Conservation (phyloP, 2,888 invertebrate species). For the Abrostola triplasia region DNA sequence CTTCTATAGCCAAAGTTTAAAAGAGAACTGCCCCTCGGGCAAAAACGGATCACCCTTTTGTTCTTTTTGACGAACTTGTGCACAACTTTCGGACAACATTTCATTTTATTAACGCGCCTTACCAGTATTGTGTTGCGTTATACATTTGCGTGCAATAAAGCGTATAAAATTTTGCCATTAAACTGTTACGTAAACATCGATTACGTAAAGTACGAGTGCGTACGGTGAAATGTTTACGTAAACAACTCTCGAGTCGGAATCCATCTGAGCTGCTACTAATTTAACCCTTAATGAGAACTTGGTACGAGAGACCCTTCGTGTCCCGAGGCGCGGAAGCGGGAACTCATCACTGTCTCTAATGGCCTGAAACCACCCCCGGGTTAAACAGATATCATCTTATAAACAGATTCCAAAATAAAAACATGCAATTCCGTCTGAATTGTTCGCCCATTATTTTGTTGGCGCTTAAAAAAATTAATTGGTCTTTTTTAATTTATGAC, state of each 20-base stretch:
- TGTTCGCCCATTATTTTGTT: conserved; percentile 59
- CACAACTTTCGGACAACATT: conserved; percentile 42
- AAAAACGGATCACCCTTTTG: conserved; percentile 71
- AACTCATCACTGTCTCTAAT: conserved; percentile 82
- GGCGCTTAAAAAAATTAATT: conserved; percentile 51
- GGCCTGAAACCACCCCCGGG: conserved; percentile 75
- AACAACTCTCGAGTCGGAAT: conserved; percentile 68
- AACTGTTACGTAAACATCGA: conserved; percentile 54
- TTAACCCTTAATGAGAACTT: conserved; percentile 80
- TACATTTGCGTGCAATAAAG: conserved; percentile 30
- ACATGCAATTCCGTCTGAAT: conserved; percentile 51
- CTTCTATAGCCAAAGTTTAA: conserved; percentile 78
- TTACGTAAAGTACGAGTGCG: conserved; percentile 59
- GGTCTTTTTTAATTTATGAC: conserved; percentile 19
- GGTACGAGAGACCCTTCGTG: conserved; percentile 70
- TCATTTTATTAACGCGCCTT: conserved; percentile 28
- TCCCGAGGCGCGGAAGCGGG: conserved; percentile 80
- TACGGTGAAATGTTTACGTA: conserved; percentile 67
- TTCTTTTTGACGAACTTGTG: conserved; percentile 64
- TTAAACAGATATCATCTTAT: conserved; percentile 76
- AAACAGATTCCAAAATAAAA: conserved; percentile 68
- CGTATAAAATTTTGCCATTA: conserved; percentile 53
- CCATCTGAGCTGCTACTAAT: conserved; percentile 74
- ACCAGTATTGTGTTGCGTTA: conserved; percentile 17
- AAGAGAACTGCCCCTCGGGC: conserved; percentile 77